phyloP scores from a whole-genome alignment of 2,888 invertebrate genomes.

The Zygothrica quintamaculata region DNA sequence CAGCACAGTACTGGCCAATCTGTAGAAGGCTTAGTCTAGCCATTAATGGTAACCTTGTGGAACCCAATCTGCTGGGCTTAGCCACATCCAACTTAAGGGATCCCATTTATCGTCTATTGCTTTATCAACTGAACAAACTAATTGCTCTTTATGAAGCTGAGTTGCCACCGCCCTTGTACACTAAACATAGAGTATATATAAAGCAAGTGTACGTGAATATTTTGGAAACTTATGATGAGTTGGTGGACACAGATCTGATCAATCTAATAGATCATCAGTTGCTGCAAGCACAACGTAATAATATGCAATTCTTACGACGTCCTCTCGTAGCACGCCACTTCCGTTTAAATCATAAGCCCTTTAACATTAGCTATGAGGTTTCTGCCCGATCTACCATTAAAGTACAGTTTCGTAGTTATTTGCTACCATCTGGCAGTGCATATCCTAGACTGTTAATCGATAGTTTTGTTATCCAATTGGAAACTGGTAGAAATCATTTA shows the following conservation, averaged over 20 bases:
- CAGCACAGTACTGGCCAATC: slow-evolving; percentile 38
- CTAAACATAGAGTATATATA: slow-evolving; percentile 85
- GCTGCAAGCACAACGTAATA: slow-evolving; percentile 63
- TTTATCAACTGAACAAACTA: slow-evolving; percentile 87
- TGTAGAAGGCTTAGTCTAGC: slow-evolving; percentile 39
- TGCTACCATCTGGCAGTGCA: slow-evolving; percentile 87
- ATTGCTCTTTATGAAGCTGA: slow-evolving; percentile 86
- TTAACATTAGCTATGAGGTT: slow-evolving; percentile 86
- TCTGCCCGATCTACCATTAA: slow-evolving; percentile 86
- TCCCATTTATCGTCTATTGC: slow-evolving; percentile 88
- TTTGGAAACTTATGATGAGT: slow-evolving; percentile 88
- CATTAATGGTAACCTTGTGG: slow-evolving; percentile 86
- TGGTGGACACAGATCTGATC: slow-evolving; percentile 87
- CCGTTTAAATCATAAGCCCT: slow-evolving; percentile 89
- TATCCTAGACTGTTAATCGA: slow-evolving; percentile 87
- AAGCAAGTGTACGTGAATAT: slow-evolving; percentile 87
- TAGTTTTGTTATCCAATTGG: slow-evolving; percentile 86
- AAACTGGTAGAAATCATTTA: slow-evolving; percentile 84
- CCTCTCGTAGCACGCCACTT: slow-evolving; percentile 86
- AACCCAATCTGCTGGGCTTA: slow-evolving; percentile 50
- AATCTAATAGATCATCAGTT: slow-evolving; percentile 75
- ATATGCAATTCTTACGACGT: slow-evolving; percentile 56
- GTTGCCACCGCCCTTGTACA: not conserved
- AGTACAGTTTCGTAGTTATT: slow-evolving; percentile 87
- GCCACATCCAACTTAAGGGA: slow-evolving; percentile 86